Evolutionary conservation across 2,888 invertebrate species (phyloP).

Genomic region (Elysia crispata): DNA sequence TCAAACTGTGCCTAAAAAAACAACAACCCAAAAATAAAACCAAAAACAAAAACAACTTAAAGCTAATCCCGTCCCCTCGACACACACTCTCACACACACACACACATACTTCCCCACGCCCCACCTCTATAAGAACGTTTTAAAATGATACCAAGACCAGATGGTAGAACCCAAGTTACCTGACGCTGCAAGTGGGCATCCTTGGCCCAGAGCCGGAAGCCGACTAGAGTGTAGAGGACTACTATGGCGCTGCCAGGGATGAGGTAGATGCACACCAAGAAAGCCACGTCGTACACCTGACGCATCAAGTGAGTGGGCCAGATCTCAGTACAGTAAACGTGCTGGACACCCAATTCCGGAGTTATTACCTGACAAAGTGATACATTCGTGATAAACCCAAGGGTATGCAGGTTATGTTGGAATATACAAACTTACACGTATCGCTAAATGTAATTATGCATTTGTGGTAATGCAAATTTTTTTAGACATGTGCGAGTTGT

Average conservation of each 20-base stretch:
- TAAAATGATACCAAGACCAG: too few species aligned
- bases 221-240: conserved; percentile 71
- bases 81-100: neutral
- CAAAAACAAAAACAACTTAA: too few species aligned
- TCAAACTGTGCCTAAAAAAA: too few species aligned
- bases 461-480: too few species aligned
- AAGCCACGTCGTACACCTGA: conserved; percentile 83
- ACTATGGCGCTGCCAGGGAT: conserved; percentile 82
- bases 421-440: too few species aligned
- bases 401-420: too few species aligned
- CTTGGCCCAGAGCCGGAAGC: conserved; percentile 79
- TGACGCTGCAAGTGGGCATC: conserved; percentile 58
- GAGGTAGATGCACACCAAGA: conserved; percentile 86
- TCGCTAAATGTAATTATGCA: too few species aligned
- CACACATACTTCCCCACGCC: conserved; percentile 1
- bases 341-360: conserved; percentile 35
- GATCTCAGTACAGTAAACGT: conserved; percentile 55
- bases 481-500: too few species aligned
- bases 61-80: neutral
- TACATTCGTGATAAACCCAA: too few species aligned
- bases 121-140: too few species aligned
- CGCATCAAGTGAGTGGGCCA: conserved; percentile 75
- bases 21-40: too few species aligned
- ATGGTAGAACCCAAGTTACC: conserved; percentile 33
- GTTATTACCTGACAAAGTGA: conserved; percentile 41